These are phyloP conservation scores for Apis florea DNA, from an alignment of 1,140 invertebrate species.

Conservation along the genomic window DNA sequence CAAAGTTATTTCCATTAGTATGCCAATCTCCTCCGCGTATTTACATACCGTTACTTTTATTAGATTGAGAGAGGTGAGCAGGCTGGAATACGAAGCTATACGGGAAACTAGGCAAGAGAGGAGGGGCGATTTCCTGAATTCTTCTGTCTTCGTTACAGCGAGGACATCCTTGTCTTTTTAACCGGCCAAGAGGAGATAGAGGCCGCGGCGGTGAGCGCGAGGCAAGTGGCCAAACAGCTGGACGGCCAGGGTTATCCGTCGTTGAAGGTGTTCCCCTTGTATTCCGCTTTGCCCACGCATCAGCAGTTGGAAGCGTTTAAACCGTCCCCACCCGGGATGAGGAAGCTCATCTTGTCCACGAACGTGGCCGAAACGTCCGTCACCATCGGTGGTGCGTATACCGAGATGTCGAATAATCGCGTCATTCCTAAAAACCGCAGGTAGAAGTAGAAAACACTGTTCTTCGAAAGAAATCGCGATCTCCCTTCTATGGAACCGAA, in stretches of 20 bases:
- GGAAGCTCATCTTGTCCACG: constrained; percentile 97
- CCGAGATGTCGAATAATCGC: too few species aligned
- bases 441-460: too few species aligned
- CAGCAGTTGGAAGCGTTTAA: constrained; percentile 91
- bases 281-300: constrained; percentile 88
- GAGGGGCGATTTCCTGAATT: constrained; percentile 5
- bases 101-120: neutral
- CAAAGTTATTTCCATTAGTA: neutral
- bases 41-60: constrained; percentile 23
- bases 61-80: constrained; percentile 6
- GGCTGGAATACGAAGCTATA: neutral
- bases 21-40: neutral
- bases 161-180: constrained; percentile 97
- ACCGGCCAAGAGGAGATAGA: constrained; percentile 99
- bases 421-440: too few species aligned
- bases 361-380: constrained; percentile 99
- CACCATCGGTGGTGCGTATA: constrained; percentile 87
- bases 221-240: constrained; percentile 86
- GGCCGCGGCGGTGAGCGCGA: constrained; percentile 88
- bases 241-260: constrained; percentile 80
- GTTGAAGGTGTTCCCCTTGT: constrained; percentile 89
- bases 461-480: too few species aligned
- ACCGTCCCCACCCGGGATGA: constrained; percentile 82
- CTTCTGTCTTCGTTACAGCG: constrained; percentile 77
- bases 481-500: too few species aligned